Evolutionary conservation across 2,888 invertebrate species (phyloP).

Genomic region (Tethea ocularis): DNA sequence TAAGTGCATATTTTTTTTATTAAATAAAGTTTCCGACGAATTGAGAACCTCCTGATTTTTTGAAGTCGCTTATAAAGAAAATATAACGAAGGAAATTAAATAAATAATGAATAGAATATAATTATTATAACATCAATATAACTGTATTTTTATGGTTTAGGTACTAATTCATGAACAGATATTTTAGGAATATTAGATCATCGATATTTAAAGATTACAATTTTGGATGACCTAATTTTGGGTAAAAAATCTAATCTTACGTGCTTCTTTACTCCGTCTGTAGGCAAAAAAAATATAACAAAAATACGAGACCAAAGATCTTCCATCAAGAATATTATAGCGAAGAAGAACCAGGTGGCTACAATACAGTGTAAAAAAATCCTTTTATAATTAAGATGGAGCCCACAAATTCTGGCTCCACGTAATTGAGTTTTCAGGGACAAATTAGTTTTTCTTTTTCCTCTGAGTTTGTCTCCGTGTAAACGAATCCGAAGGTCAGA

Average conservation of each 20-base stretch:
- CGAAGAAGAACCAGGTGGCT: neutral
- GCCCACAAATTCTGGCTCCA: neutral
- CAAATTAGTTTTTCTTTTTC: neutral
- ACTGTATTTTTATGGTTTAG: no score
- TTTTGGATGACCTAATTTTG: no score
- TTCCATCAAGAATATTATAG: neutral
- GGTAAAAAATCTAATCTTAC: neutral
- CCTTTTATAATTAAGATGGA: neutral
- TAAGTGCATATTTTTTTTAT: no score
- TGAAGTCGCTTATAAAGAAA: no score
- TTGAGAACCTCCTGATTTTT: no score
- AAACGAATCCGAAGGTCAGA: neutral
- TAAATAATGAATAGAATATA: no score
- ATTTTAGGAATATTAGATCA: no score
- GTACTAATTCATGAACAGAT: no score
- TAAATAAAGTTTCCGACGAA: no score
- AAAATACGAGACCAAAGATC: neutral
- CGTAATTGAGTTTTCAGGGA: constrained; percentile 3
- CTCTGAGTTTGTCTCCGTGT: neutral
- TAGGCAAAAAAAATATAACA: neutral
- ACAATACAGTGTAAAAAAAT: neutral
- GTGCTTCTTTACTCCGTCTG: neutral
- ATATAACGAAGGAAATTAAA: no score
- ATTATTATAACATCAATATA: no score
- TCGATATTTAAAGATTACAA: no score